A percentile compares a stretch with the other conserved stretches of the same genome.
Conservation (phyloP, 2,113 vertebrate species). For the Pipa parva region DNA sequence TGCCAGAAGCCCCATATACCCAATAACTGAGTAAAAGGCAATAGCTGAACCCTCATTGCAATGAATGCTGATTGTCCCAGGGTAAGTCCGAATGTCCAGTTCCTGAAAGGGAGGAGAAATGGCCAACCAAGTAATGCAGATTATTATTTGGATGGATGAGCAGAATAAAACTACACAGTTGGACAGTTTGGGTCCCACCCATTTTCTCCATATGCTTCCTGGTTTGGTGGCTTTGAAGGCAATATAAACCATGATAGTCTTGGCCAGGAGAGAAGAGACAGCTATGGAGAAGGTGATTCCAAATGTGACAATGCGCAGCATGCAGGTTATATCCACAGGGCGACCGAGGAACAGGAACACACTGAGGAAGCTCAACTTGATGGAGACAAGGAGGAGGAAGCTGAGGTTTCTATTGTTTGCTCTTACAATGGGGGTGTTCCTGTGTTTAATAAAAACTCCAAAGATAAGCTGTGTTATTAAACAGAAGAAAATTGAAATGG, state of each 20-base stretch:
- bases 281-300: conserved; percentile 8
- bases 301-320: neutral
- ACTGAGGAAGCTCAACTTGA: conserved; percentile 5
- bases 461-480: neutral
- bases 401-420: conserved; percentile 9
- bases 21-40: conserved; percentile 39
- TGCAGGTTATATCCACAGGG: neutral
- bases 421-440: conserved; percentile 7
- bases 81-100: neutral
- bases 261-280: conserved; percentile 60
- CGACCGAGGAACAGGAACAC: neutral
- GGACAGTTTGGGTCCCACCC: conserved; percentile 6
- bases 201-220: conserved; percentile 28
- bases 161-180: conserved; percentile 10
- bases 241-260: conserved; percentile 59
- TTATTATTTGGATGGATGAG: conserved; percentile 13
- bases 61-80: conserved; percentile 12
- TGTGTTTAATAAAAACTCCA: neutral
- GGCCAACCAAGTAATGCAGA: conserved; percentile 23
- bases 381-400: conserved; percentile 1
- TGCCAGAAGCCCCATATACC: conserved; percentile 12
- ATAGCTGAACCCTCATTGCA: conserved; percentile 25
- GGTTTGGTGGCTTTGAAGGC: conserved; percentile 51
- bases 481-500: neutral
- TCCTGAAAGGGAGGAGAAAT: conserved; percentile 29